These are phyloP conservation scores for Julus scanicus DNA, from an alignment of 2,888 invertebrate species.

Conservation along the genomic window DNA sequence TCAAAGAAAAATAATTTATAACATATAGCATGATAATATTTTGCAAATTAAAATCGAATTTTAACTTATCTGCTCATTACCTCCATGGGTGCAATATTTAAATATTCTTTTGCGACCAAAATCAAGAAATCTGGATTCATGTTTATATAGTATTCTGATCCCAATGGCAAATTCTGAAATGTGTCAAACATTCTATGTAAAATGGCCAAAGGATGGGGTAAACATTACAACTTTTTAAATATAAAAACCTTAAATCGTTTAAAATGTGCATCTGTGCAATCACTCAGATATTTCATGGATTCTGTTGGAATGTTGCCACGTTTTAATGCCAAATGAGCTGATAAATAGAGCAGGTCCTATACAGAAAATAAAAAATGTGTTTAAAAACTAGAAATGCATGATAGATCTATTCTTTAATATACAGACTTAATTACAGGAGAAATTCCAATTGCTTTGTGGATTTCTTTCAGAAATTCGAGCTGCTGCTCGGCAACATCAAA, in stretches of 20 bases:
- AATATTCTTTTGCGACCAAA: slow-evolving; percentile 80
- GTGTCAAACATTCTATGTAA: neutral
- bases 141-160: slow-evolving; percentile 77
- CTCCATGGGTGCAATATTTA: slow-evolving; percentile 73
- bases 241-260: slow-evolving; percentile 64
- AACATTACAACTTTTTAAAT: neutral
- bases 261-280: slow-evolving; percentile 65
- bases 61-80: slow-evolving; percentile 4
- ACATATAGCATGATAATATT: neutral
- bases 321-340: slow-evolving; percentile 66
- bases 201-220: neutral
- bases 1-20: slow-evolving; percentile 60
- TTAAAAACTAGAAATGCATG: neutral
- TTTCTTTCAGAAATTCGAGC: slow-evolving; percentile 84
- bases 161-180: slow-evolving; percentile 73
- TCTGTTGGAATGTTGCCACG: slow-evolving; percentile 64
- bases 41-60: neutral
- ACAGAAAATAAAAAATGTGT: slow-evolving; percentile 18
- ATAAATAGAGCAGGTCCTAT: slow-evolving; percentile 66
- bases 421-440: slow-evolving; percentile 71
- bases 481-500: slow-evolving; percentile 84
- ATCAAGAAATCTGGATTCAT: slow-evolving; percentile 89
- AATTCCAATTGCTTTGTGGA: slow-evolving; percentile 75
- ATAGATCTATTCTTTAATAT: neutral
- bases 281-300: slow-evolving; percentile 64